These are phyloP conservation scores for Drosophila neotestacea DNA, from an alignment of 2,888 invertebrate species.

Conservation along the genomic window DNA sequence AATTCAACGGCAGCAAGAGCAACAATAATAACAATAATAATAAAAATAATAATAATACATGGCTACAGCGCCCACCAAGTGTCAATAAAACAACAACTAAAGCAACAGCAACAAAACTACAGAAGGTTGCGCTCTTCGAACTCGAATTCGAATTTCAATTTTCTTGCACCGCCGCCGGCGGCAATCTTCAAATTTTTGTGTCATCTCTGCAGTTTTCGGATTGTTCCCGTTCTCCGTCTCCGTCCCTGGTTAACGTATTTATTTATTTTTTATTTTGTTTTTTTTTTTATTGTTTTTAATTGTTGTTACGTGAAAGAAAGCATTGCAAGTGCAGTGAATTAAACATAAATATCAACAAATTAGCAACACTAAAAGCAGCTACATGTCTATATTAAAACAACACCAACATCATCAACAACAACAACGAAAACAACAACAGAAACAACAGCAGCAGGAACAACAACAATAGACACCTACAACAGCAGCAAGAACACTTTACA, in stretches of 20 bases:
- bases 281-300: slow-evolving; percentile 15
- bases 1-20: slow-evolving; percentile 22
- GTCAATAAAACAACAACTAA: slow-evolving; percentile 46
- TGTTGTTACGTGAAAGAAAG: slow-evolving; percentile 47
- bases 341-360: slow-evolving; percentile 42
- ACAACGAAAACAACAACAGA: slow-evolving; percentile 12
- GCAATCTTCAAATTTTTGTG: slow-evolving; percentile 44
- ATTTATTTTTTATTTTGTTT: slow-evolving; percentile 10
- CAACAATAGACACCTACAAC: slow-evolving; percentile 19
- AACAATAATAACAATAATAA: slow-evolving; percentile 27
- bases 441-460: slow-evolving; percentile 9
- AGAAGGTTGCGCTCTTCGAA: slow-evolving; percentile 51
- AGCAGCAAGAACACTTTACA: slow-evolving; percentile 1
- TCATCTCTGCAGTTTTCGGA: slow-evolving; percentile 49
- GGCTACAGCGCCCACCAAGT: slow-evolving; percentile 52
- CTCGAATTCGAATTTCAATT: slow-evolving; percentile 43
- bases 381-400: slow-evolving; percentile 40
- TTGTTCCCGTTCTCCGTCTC: not conserved
- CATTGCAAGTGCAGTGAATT: slow-evolving; percentile 45
- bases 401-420: slow-evolving; percentile 19
- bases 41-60: slow-evolving; percentile 26
- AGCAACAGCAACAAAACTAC: slow-evolving; percentile 25
- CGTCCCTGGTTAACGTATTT: slow-evolving; percentile 37
- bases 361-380: slow-evolving; percentile 27
- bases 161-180: slow-evolving; percentile 47